Percentiles rank a stretch among this genome's conserved stretches.
Evolutionary conservation across 2,797 vertebrate genomes (phyloP).

Genomic region (Squalus acanthias): DNA sequence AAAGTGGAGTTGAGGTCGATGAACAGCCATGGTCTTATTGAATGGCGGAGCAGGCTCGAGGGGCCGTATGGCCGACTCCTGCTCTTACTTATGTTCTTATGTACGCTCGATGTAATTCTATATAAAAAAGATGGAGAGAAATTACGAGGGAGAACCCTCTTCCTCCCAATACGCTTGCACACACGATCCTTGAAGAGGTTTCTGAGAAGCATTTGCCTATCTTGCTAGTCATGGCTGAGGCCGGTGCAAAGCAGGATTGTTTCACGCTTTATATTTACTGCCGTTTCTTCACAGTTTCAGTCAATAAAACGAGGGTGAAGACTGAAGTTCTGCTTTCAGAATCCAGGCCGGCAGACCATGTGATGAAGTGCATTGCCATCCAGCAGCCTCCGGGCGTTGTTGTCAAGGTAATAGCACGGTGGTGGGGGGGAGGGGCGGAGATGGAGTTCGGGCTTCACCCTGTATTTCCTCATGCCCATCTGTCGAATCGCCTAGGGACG

Average conservation of each 20-base stretch:
- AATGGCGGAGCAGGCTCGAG: too few relatives aligned
- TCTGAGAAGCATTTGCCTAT: not conserved
- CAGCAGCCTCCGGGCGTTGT: not conserved
- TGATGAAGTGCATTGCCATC: not conserved
- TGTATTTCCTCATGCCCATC: not conserved
- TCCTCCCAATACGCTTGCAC: not conserved
- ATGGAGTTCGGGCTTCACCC: not conserved
- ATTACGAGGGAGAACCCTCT: not conserved
- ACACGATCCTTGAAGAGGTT: not conserved
- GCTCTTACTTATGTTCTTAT: too few relatives aligned
- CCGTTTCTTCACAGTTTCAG: not conserved
- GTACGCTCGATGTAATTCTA: too few relatives aligned
- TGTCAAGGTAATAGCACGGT: not conserved
- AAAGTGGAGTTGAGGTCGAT: too few relatives aligned
- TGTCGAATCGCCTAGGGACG: not conserved
- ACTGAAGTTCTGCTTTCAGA: not conserved
- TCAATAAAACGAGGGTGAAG: not conserved
- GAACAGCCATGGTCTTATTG: too few relatives aligned
- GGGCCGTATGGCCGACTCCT: too few relatives aligned
- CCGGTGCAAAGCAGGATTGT: not conserved
- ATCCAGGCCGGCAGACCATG: not conserved
- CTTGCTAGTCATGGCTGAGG: not conserved
- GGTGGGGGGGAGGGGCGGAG: not conserved
- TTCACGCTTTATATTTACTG: not conserved
- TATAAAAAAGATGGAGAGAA: too few relatives aligned